Evolutionary conservation across 2,888 invertebrate genomes (phyloP).

Genomic region (Caenorhabditis sp.): DNA sequence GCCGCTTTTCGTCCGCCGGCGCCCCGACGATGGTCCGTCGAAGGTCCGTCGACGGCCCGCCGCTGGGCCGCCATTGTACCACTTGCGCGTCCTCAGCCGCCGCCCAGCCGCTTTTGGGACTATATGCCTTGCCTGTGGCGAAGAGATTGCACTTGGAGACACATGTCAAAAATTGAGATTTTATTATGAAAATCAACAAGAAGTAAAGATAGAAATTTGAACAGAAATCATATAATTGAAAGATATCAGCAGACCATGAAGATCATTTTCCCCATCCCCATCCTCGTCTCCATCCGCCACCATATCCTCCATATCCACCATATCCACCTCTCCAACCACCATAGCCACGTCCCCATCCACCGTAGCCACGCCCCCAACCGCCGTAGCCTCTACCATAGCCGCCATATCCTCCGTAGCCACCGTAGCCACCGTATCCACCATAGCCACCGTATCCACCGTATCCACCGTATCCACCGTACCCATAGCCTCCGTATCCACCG

Average conservation of each 20-base stretch:
- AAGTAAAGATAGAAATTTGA: too few relatives aligned
- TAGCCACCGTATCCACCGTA: constrained; percentile 35
- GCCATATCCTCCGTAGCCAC: constrained; percentile 29
- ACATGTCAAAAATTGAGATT: too few relatives aligned
- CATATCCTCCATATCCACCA: constrained; percentile 27
- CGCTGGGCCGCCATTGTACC: too few relatives aligned
- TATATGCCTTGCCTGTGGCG: too few relatives aligned
- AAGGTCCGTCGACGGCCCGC: too few relatives aligned
- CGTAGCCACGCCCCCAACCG: constrained; percentile 23
- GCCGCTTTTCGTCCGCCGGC: too few relatives aligned
- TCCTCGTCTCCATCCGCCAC: constrained; percentile 30
- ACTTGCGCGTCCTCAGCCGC: too few relatives aligned
- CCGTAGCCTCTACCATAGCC: constrained; percentile 42
- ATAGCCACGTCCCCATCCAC: constrained; percentile 37
- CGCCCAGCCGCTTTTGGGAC: too few relatives aligned
- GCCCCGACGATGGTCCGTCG: too few relatives aligned
- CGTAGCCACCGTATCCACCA: constrained; percentile 23
- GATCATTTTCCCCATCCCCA: constrained; percentile 24
- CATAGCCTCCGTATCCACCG: constrained; percentile 30
- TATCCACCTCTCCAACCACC: constrained; percentile 7
- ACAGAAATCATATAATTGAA: too few relatives aligned
- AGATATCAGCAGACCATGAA: not conserved
- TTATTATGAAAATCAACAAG: too few relatives aligned
- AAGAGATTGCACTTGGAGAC: too few relatives aligned
- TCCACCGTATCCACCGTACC: constrained; percentile 18